Percentiles rank a stretch among this genome's conserved stretches.
These are phyloP conservation scores for Danio aesculapii DNA, from an alignment of 2,797 vertebrate species.

Conservation along the genomic window DNA sequence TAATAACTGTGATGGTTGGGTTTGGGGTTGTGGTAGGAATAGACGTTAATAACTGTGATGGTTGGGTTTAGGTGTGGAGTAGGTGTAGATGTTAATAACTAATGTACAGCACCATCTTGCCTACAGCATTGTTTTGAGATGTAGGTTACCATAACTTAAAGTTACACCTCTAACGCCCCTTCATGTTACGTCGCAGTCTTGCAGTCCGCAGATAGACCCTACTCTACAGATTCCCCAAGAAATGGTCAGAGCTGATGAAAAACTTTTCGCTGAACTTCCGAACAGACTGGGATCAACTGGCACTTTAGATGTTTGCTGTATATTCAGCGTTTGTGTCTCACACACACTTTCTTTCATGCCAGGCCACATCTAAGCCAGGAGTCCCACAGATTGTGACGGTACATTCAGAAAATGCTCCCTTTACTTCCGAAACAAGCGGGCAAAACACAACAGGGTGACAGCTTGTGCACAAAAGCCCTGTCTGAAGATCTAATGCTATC, in stretches of 20 bases:
- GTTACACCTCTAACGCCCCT: too few species aligned
- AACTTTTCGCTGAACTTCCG: background rate
- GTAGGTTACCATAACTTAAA: too few species aligned
- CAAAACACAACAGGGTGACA: constrained; percentile 33
- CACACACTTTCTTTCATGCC: constrained; percentile 31
- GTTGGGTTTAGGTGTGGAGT: too few species aligned
- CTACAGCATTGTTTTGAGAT: too few species aligned
- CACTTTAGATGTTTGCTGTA: constrained; percentile 19
- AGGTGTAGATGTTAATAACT: too few species aligned
- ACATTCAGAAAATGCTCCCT: constrained; percentile 4
- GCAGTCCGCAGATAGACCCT: too few species aligned
- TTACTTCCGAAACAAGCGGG: constrained; percentile 21
- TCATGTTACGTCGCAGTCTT: too few species aligned
- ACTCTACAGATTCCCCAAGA: background rate
- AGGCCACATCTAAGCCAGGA: constrained; percentile 22
- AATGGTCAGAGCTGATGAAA: background rate
- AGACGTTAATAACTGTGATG: too few species aligned
- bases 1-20: too few species aligned
- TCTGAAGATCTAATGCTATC: constrained; percentile 31
- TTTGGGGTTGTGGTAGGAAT: too few species aligned
- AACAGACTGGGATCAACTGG: constrained; percentile 33
- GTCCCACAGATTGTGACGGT: constrained; percentile 19
- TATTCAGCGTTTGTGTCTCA: constrained; percentile 7
- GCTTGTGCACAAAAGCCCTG: constrained; percentile 11
- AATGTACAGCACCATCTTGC: too few species aligned